These are phyloP conservation scores for Champsocephalus esox DNA, from an alignment of 2,797 vertebrate species.

Conservation along the genomic window DNA sequence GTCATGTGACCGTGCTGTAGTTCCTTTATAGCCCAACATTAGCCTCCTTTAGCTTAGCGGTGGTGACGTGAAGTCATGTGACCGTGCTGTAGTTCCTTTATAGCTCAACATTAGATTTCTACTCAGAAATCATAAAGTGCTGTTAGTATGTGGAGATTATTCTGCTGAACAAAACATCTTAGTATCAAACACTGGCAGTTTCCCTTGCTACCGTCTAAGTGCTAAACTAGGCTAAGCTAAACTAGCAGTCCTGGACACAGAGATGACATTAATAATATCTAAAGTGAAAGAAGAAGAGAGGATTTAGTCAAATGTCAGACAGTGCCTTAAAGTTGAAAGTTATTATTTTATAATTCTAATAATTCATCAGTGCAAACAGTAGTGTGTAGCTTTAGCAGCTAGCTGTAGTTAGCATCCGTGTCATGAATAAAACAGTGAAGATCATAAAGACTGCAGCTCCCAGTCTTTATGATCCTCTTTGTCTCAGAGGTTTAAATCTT, in stretches of 20 bases:
- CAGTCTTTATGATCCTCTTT: background rate
- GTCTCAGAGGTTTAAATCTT: background rate
- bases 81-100: too few species aligned
- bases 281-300: background rate
- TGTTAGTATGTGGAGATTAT: too few species aligned
- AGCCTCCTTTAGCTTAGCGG: too few species aligned
- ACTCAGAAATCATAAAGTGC: too few species aligned
- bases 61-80: too few species aligned
- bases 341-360: background rate
- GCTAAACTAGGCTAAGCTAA: background rate
- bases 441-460: conserved; percentile 3
- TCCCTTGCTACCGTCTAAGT: background rate
- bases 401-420: background rate
- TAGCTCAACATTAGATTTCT: too few species aligned
- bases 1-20: too few species aligned
- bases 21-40: too few species aligned
- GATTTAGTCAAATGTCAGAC: background rate
- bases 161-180: too few species aligned
- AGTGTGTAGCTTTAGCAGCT: background rate
- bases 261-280: background rate
- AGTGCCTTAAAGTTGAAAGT: background rate
- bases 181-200: too few species aligned
- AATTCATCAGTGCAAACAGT: conserved; percentile 1
- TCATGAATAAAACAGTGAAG: background rate
- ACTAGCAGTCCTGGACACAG: background rate